Percentiles rank a stretch among this genome's conserved stretches.
phyloP scores from a whole-genome alignment of 2,113 vertebrate genomes.

The Neomonachus schauinslandi region DNA sequence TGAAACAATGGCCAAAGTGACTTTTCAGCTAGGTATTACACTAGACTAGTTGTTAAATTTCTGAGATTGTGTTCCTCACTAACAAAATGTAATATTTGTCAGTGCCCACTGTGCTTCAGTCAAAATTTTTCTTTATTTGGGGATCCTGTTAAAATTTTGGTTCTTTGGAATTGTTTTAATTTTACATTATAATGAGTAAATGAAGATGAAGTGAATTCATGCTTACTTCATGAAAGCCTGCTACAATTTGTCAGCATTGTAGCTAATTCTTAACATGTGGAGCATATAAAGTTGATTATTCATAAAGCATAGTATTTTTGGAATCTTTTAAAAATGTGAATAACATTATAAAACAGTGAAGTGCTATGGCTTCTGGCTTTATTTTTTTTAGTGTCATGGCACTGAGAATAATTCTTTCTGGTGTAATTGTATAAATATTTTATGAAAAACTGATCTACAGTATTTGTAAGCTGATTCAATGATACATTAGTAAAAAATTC shows the following conservation, averaged over 20 bases:
- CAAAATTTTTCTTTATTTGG: not conserved
- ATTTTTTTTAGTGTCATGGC: not conserved
- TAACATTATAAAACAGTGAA: not conserved
- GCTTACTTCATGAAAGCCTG: accelerated
- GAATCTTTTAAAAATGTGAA: not conserved
- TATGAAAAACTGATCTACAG: not conserved
- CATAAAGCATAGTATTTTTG: not conserved
- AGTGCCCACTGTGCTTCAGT: not conserved
- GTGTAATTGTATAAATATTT: not conserved
- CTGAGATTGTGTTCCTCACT: not conserved
- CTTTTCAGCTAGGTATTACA: not conserved
- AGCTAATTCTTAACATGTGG: not conserved
- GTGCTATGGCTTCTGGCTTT: not conserved
- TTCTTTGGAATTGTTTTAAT: not conserved
- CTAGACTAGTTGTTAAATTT: not conserved
- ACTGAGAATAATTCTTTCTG: not conserved
- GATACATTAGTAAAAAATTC: not conserved
- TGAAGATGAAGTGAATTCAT: not conserved
- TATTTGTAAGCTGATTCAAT: not conserved
- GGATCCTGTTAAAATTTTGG: not conserved
- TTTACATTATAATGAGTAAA: not conserved
- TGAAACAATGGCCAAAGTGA: not conserved
- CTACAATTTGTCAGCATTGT: not conserved
- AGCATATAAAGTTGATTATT: not conserved
- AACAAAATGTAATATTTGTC: not conserved